Evolutionary conservation across 2,888 invertebrate species (phyloP).

Genomic region (Tiliacea aurago): DNA sequence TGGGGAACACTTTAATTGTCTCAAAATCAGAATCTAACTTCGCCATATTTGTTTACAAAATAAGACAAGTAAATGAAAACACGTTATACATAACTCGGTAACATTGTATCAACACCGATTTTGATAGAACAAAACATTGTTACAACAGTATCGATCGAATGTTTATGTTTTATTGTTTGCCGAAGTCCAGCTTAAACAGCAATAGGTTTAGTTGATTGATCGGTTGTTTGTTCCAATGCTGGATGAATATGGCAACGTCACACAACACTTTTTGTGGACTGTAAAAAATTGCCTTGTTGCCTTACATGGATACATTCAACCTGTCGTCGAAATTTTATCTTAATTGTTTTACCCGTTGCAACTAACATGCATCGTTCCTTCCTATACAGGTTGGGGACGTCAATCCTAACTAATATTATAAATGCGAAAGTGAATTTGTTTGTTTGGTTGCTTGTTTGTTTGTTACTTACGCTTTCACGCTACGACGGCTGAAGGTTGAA

Average conservation of each 20-base stretch:
- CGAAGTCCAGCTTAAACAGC: neutral
- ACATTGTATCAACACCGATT: constrained; percentile 25
- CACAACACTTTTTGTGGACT: neutral
- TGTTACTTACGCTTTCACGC: too few relatives aligned
- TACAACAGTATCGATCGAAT: constrained; percentile 6
- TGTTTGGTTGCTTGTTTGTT: too few relatives aligned
- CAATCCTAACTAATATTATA: too few relatives aligned
- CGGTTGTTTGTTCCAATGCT: neutral
- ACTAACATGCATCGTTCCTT: neutral
- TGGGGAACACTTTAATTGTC: neutral
- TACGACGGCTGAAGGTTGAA: too few relatives aligned
- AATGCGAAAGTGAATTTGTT: too few relatives aligned
- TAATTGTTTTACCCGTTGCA: neutral
- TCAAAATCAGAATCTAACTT: neutral
- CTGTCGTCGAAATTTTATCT: neutral
- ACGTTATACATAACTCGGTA: neutral
- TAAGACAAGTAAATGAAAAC: neutral
- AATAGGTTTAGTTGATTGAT: constrained; percentile 4
- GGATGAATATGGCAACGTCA: neutral
- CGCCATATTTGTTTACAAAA: neutral
- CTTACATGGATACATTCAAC: neutral
- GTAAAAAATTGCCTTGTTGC: too few relatives aligned
- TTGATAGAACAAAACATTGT: neutral
- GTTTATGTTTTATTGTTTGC: neutral
- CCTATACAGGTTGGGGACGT: too few relatives aligned